Evolutionary conservation across 2,888 invertebrate genomes (phyloP), one percentile per base, ranked within the genome.

Genomic region (Tenthredo distinguenda): DNA sequence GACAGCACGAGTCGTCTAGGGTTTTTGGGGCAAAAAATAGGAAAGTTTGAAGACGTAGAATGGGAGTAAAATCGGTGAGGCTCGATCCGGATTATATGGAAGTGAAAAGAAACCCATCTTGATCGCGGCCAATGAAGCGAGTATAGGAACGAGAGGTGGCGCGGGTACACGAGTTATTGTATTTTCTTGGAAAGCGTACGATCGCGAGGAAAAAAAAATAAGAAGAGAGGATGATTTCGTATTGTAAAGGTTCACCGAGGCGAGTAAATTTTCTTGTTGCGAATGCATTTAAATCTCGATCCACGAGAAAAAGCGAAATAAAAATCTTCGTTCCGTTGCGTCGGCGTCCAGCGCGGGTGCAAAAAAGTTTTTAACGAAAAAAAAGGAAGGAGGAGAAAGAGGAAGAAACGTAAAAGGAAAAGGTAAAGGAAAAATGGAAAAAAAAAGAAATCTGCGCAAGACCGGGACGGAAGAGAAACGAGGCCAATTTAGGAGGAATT

Each of bases 61-160:
- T 10, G 18, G 10, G 55, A 21, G 43, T n/a, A 77, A 12, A 65
- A 83, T 83, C 26, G 31, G 10, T 15, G 47, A 31, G 47, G 47
- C 68, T 65, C 26, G 68, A 83, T 81, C 62, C 58, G 85, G 87
- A 86, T 87, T 85, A 86, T 84, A 85, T 87, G 81, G 86, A 84
- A 71, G 86, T 87, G 86, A 87, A 88, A 88, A 88, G 50, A 68
- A 71, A 47, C 68, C 68, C 31, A 91, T 90, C 90, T 89, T 89
- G 90, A 90, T 91, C 90, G 90, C 85, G 88, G 86, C 88, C 89
- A 90, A 91, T 90, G 90, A 88, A 89, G 88, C 90, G 88, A 89
- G 86, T 88, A 12, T 10, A 34, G 26, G 40, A 58, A 81, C 79
- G 86, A 87, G 85, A 87, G 85, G 87, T 86, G 87, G 72, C 83